Conservation (phyloP, 2,113 vertebrate species). For the Nasalis larvatus region DNA sequence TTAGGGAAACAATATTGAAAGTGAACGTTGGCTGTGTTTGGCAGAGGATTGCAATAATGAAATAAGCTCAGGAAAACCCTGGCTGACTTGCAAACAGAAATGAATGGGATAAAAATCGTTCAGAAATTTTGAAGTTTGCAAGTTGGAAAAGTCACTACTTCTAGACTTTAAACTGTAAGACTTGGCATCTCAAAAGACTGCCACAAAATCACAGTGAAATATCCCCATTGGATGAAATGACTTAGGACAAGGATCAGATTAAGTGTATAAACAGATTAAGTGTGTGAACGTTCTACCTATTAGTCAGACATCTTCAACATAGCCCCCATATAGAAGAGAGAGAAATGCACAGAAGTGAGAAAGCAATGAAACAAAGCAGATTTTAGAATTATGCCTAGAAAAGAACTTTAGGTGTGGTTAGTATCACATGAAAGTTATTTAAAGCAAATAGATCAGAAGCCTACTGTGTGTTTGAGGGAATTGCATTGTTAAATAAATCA, state of each 20-base stretch:
- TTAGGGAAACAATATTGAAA: neutral
- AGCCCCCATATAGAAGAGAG: neutral
- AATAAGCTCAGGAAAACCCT: neutral
- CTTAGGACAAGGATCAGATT: neutral
- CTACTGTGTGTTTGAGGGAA: neutral
- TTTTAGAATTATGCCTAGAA: neutral
- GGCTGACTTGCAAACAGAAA: neutral
- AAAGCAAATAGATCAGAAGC: neutral
- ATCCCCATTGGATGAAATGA: neutral
- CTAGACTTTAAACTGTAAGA: neutral
- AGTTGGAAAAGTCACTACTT: neutral
- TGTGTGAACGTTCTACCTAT: neutral
- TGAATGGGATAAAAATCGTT: neutral
- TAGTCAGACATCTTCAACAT: neutral
- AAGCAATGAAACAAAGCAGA: neutral
- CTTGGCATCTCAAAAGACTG: neutral
- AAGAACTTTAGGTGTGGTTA: neutral
- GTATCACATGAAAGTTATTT: neutral
- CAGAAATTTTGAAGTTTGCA: neutral
- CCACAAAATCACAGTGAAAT: slow-evolving; percentile 13
- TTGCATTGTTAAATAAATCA: neutral
- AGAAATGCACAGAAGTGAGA: neutral
- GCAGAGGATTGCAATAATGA: neutral
- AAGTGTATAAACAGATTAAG: neutral
- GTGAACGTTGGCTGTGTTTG: neutral